Conservation (phyloP, 2,888 invertebrate genomes). For the Mystacides longicornis region DNA sequence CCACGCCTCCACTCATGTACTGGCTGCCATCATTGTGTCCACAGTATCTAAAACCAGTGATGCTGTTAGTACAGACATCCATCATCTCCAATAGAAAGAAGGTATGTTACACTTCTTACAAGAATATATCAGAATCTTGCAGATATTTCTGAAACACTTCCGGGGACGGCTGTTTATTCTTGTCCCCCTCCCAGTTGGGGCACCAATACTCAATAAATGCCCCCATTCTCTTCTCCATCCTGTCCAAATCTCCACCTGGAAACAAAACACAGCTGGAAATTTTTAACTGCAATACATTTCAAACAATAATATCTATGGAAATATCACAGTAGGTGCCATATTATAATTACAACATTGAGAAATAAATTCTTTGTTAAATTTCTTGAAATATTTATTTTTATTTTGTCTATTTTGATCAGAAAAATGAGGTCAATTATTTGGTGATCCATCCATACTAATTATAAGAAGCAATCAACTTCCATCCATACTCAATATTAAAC, state of each 20-base stretch:
- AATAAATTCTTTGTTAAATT: no score
- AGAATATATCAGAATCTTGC: constrained; percentile 52
- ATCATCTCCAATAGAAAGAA: background rate
- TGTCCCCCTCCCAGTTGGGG: constrained; percentile 52
- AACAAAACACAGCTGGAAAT: no score
- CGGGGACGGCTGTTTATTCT: constrained; percentile 48
- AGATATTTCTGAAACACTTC: constrained; percentile 50
- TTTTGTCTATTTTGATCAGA: no score
- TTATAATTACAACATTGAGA: no score
- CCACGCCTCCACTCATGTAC: constrained; percentile 48
- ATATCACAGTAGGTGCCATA: no score
- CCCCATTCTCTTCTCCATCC: constrained; percentile 56
- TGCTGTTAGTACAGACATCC: background rate
- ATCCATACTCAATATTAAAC: no score
- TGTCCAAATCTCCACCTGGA: constrained; percentile 55
- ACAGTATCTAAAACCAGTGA: constrained; percentile 57
- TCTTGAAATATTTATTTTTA: no score
- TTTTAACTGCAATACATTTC: no score
- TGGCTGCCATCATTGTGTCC: constrained; percentile 72
- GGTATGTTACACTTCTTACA: constrained; percentile 43
- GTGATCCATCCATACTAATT: no score
- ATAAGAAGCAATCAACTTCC: no score
- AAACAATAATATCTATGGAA: no score
- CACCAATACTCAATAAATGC: constrained; percentile 52
- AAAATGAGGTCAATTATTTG: no score